A percentile compares a stretch with the other conserved stretches of the same genome.
Conservation (phyloP, 1,140 invertebrate genomes). For the Agrilus planipennis region DNA sequence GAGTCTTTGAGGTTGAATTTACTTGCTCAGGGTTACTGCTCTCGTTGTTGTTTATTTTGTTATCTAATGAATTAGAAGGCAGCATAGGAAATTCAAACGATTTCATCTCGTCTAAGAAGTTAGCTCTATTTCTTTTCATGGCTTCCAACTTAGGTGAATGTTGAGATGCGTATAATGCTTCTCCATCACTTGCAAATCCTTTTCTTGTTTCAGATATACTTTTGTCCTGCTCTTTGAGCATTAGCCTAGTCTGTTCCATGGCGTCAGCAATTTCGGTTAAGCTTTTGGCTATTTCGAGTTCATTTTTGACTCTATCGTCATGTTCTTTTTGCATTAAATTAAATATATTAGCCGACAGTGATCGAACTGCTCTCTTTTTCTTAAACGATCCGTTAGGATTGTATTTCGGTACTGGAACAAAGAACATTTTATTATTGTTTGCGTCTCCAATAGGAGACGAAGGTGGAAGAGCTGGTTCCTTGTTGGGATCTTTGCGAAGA, state of each 20-base stretch:
- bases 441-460: slow-evolving; percentile 27
- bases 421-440: slow-evolving; percentile 24
- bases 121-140: slow-evolving; percentile 11
- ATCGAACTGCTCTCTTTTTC: slow-evolving; percentile 65
- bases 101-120: slow-evolving; percentile 26
- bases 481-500: slow-evolving; percentile 61
- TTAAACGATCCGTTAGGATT: slow-evolving; percentile 30
- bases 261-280: slow-evolving; percentile 31
- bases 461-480: slow-evolving; percentile 35
- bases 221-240: slow-evolving; percentile 29
- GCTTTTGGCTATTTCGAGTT: slow-evolving; percentile 15
- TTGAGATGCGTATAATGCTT: too few relatives aligned
- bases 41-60: slow-evolving; percentile 1
- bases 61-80: neutral
- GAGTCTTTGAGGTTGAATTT: slow-evolving; percentile 13
- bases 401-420: slow-evolving; percentile 19
- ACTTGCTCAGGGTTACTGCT: slow-evolving; percentile 8
- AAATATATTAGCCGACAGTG: slow-evolving; percentile 68
- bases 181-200: slow-evolving; percentile 30
- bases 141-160: slow-evolving; percentile 10
- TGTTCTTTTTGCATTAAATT: slow-evolving; percentile 52
- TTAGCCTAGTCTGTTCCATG: slow-evolving; percentile 30
- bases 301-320: slow-evolving; percentile 42
- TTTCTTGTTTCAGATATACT: slow-evolving; percentile 25
- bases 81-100: neutral